Base-by-base conservation (phyloP, 2,888 invertebrate genomes). In the Platyscelio sp. region DNA sequence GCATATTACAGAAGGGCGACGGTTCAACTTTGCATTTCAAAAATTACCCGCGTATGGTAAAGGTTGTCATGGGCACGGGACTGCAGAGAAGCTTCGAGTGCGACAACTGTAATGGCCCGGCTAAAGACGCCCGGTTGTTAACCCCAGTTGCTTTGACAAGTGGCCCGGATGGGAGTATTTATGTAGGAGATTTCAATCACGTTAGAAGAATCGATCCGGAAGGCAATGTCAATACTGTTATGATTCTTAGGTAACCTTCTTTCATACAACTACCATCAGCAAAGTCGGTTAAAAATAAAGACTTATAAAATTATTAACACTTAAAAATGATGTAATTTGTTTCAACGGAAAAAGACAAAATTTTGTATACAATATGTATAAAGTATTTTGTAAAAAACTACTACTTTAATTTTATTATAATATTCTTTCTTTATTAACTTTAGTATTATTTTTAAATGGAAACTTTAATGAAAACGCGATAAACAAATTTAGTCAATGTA, bases 101-200 rank as follows among this genome's bases (percentile, higher is more conserved):
- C 93, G 97, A 97, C n/a, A 96, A 97, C 91, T 98, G 98, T 92
- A 97, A 97, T 87, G 98, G 97, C 1, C 95, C 97, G 70, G 98
- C 98, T 15, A 97, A 97, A 91, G 97, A 98, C 93, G 97, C 98
- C 68, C 96, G 97, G 72, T 95, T 99, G 0, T 94, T 99, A 87
- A 98, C 98, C 0, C 99, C 99, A 0, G 98, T 98, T 11, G 98
- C 99, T 2, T 94, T 99, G 76, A 98, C 99, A 1, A 98, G 98
- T 22, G 98, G 98, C 26, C 97, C 98, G 13, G 99, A 99, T 94
- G 99, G 99, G 46, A 98, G 98, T 88, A 95, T 99, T 61, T 99
- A 98, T 93, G 98, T 99, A 13, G 99, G 99, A 13, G 99, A 99
- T 94, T 99, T 98, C 93, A 99, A 99, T 95, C 96, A 98, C 72